Evolutionary conservation across 2,797 vertebrate species (phyloP), one percentile per base, ranked within the genome.

Genomic region (Champsocephalus esox): DNA sequence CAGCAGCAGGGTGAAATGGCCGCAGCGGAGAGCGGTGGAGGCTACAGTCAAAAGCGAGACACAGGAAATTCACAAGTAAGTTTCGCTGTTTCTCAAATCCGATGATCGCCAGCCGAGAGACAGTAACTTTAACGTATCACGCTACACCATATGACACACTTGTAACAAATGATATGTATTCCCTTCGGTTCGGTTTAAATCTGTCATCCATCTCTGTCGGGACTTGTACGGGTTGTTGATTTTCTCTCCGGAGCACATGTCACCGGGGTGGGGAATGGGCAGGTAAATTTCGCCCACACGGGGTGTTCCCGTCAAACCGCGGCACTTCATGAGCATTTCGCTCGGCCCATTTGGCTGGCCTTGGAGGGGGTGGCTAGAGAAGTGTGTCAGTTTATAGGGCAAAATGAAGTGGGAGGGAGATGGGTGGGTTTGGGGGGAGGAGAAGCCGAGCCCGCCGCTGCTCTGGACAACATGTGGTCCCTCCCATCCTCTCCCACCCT

Each of bases 1-100:
- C 95, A 94, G 80, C 94, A 94, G 87, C 94, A 92, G 79, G 93
- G 92, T 90, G 94, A 95, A 83, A 96, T 95, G 94, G 94, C 92
- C 93, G 92, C 92, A 73, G 85, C 89, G 85, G 94, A 95, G 79
- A 93, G 87, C 85, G 87, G 92, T 1, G 93, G 91, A 89, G 91
- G 91, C 87, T 94, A 93, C 92, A 90, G 73, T 85, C 94, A 93
- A 85, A 95, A 95, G 87, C 80, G 93, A 93, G 95, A 93, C 91
- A 76, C 90, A 65, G 34, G 34, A 38, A 95, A 86, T 56, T 80
- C 93, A 74, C 95, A 94, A 88, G 95, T 96, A 91, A 78, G 92
- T 68, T 24, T 3, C 0, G 19, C 14, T 38, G 3, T 60, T 56
- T 57, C n/a, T 3, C 16, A 58, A 16, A 62, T 56, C 16, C 28